Conservation (phyloP, 2,888 invertebrate species). For the Hydriomena furcata region DNA sequence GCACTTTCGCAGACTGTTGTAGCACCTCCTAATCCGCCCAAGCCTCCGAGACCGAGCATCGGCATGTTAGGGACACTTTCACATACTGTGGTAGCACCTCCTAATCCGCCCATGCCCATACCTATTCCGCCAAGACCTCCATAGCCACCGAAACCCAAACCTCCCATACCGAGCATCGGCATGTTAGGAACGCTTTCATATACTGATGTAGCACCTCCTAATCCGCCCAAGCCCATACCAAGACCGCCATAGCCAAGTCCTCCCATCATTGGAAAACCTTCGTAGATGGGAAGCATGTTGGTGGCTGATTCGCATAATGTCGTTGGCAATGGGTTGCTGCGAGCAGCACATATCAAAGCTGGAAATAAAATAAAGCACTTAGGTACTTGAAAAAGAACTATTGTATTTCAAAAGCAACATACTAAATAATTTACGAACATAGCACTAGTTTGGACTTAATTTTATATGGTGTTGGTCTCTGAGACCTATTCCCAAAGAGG, state of each 20-base stretch:
- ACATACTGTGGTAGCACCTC: conserved; percentile 23
- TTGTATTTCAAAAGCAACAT: too few species aligned
- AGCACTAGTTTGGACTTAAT: too few species aligned
- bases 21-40: neutral
- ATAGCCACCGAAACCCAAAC: neutral
- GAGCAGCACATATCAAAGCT: conserved; percentile 15
- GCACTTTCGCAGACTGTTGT: conserved; percentile 25
- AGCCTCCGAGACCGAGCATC: conserved; percentile 8
- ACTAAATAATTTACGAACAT: too few species aligned
- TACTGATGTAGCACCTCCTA: conserved; percentile 10
- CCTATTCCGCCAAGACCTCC: neutral
- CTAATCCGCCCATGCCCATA: conserved; percentile 12
- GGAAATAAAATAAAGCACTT: conserved; percentile 11
- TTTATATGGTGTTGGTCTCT: too few species aligned
- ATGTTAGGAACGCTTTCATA: conserved; percentile 26
- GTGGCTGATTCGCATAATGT: conserved; percentile 36
- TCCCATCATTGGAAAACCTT: conserved; percentile 39
- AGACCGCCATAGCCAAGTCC: conserved; percentile 19
- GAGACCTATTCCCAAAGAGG: too few species aligned
- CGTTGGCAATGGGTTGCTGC: conserved; percentile 17
- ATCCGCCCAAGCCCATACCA: neutral
- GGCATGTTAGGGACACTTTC: conserved; percentile 22
- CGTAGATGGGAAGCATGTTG: conserved; percentile 40
- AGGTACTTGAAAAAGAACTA: too few species aligned
- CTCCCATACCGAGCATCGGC: conserved; percentile 9